These are phyloP conservation scores for Phaedon cochleariae DNA, from an alignment of 2,888 invertebrate genomes.

Conservation along the genomic window DNA sequence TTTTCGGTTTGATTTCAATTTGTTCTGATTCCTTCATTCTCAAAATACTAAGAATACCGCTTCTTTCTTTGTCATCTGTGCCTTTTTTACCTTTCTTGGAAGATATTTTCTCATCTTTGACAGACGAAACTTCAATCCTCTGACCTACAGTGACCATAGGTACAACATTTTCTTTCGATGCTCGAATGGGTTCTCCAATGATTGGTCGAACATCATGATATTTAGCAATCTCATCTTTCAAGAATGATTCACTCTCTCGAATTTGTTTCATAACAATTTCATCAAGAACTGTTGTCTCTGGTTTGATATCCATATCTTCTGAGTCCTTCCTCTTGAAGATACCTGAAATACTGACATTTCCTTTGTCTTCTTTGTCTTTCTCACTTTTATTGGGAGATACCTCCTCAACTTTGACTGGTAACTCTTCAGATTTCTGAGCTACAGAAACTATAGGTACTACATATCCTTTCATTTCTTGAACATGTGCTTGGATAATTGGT, in stretches of 20 bases:
- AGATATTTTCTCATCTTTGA: neutral
- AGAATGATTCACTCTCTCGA: constrained; percentile 41
- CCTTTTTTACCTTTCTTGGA: constrained; percentile 5
- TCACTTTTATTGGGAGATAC: neutral
- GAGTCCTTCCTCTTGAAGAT: constrained; percentile 29
- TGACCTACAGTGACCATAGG: neutral
- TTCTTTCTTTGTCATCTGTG: constrained; percentile 33
- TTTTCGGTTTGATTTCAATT: neutral
- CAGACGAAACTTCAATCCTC: neutral
- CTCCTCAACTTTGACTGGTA: neutral
- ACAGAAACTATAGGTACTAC: neutral
- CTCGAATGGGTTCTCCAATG: neutral
- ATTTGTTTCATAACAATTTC: constrained; percentile 34
- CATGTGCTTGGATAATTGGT: neutral
- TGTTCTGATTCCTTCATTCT: constrained; percentile 17
- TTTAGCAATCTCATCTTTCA: constrained; percentile 45
- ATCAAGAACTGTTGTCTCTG: neutral
- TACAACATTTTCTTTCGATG: neutral
- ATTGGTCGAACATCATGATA: constrained; percentile 41
- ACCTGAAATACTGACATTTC: constrained; percentile 26
- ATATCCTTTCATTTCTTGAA: constrained; percentile 20
- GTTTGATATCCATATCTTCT: constrained; percentile 20
- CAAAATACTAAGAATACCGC: constrained; percentile 36
- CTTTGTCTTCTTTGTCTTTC: constrained; percentile 23
- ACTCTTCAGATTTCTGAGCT: neutral